phyloP scores from a whole-genome alignment of 2,113 vertebrate genomes.

The Cricetomys ansorgei region DNA sequence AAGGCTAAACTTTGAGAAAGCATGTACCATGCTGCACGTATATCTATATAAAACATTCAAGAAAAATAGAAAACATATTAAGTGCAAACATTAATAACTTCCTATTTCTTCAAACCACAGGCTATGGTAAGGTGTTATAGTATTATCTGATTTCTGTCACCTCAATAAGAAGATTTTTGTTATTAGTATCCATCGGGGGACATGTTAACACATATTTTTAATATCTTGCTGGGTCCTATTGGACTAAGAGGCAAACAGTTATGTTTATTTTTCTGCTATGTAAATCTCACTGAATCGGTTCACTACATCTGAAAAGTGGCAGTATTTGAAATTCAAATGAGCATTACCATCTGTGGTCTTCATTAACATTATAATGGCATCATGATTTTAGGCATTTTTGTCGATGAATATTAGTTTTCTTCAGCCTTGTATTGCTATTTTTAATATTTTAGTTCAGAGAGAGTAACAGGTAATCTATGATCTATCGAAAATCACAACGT shows the following conservation, averaged over 20 bases:
- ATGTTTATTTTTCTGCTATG: conserved; percentile 54
- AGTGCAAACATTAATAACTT: neutral
- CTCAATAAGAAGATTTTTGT: neutral
- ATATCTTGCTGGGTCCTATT: neutral
- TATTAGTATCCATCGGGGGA: neutral
- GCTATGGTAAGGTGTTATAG: neutral
- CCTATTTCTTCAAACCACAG: neutral
- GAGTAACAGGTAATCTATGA: conserved; percentile 20
- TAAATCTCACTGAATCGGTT: conserved; percentile 71
- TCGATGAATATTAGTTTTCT: conserved; percentile 65
- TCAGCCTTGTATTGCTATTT: conserved; percentile 49
- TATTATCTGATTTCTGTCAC: neutral
- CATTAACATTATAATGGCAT: conserved; percentile 69
- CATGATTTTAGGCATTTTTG: conserved; percentile 69
- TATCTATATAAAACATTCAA: conserved; percentile 22
- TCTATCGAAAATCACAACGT: conserved; percentile 3
- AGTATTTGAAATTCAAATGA: conserved; percentile 76
- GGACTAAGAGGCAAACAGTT: conserved; percentile 36
- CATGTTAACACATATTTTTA: conserved; percentile 26
- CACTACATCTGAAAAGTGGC: conserved; percentile 71
- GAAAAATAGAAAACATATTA: neutral
- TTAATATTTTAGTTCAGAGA: conserved; percentile 45
- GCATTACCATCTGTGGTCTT: conserved; percentile 65
- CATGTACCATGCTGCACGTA: neutral
- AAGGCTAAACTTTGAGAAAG: conserved; percentile 40